Evolutionary conservation across 2,113 vertebrate genomes (phyloP), one percentile per base, ranked within the genome.

Genomic region (Limnothrissa miodon): DNA sequence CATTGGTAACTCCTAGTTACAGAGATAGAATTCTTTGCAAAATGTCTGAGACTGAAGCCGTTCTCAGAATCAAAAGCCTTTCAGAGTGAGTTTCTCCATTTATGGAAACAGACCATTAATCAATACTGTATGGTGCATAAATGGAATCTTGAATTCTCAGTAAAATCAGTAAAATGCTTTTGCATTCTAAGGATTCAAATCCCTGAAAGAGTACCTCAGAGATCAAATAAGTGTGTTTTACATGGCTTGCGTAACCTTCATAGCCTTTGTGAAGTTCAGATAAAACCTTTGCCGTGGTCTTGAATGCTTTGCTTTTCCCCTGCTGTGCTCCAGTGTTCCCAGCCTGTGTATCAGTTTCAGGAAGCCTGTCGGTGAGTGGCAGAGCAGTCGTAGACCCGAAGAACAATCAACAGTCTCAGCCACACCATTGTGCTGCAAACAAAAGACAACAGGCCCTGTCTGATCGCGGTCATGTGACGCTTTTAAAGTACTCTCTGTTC

Each of bases 371-470:
- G 53, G 79, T 81, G 81, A 74, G 46, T 79, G 82, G 70, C 62
- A 51, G 53, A 83, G 81, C 83, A 83, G 86, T 70, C 39, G 53
- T 78, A 23, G 42, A 59, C 83, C 82, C 39, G 83, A 85, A 87
- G 84, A 80, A 87, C 86, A 87, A 85, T 84, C n/a, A 46, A 78
- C 83, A 80, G 21, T 87, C 84, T 82, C 78, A 85, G 84, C 85
- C 84, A 74, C 42, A 51, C 62, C 70, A 85, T 85, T 88, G 87
- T 85, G 80, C 84, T 19, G 53, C 53, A 25, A 87, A 88, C 87
- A 88, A 88, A 88, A 83, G 87, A 88, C 87, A 88, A 88, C 79
- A 85, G 85, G 25, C 84, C 85, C 87, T 36, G 66, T 36, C 66
- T 80, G 85, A 84, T 85, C 82, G 80, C 78, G 80, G 86, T 70